Conservation (phyloP, 2,888 invertebrate species). For the Aricia artaxerxes region DNA sequence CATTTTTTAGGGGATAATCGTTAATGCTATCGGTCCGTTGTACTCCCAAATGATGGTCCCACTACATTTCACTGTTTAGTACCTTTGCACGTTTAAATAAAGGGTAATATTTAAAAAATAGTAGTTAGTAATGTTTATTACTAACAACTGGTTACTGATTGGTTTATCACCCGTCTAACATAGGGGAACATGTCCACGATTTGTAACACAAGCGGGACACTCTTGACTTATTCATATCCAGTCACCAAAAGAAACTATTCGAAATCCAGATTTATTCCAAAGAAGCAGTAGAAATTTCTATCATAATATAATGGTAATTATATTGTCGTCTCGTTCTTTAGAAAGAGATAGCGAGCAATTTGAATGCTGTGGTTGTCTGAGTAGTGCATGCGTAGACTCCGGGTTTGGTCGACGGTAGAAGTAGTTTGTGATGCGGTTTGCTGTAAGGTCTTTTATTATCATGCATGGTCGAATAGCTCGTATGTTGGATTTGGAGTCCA, state of each 20-base stretch:
- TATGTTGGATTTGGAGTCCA: constrained; percentile 54
- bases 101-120: background rate
- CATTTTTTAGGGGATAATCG: constrained; percentile 4
- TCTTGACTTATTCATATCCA: background rate
- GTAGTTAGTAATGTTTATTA: constrained; percentile 14
- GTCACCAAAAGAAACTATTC: background rate
- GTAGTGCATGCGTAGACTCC: constrained; percentile 74
- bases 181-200: background rate
- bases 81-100: constrained; percentile 2
- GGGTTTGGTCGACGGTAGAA: constrained; percentile 36
- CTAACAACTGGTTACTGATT: background rate
- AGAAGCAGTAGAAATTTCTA: background rate
- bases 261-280: background rate
- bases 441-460: constrained; percentile 72
- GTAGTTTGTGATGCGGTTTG: constrained; percentile 72
- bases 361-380: constrained; percentile 35
- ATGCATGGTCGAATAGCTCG: constrained; percentile 60
- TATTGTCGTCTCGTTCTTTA: background rate
- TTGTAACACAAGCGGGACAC: background rate
- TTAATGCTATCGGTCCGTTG: constrained; percentile 21
- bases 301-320: background rate
- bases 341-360: constrained; percentile 16
- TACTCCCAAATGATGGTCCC: constrained; percentile 26
- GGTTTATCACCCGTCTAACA: background rate
- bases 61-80: background rate